These are phyloP conservation scores for Trissolcus japonicus DNA, from an alignment of 2,888 invertebrate genomes.

Conservation along the genomic window DNA sequence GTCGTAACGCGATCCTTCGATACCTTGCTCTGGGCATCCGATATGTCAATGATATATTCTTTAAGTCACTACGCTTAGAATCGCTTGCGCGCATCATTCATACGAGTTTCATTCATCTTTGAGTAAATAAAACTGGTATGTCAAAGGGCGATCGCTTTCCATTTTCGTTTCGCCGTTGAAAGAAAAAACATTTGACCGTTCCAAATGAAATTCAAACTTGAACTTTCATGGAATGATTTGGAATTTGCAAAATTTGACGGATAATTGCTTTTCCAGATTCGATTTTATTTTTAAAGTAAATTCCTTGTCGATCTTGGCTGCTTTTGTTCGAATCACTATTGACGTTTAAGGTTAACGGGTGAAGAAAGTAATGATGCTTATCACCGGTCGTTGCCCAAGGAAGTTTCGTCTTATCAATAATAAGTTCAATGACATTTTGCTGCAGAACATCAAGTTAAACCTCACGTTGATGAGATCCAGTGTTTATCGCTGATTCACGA, in stretches of 20 bases:
- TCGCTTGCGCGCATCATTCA: constrained; percentile 34
- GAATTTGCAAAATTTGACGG: neutral
- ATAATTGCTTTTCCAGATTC: too few relatives aligned
- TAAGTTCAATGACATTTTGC: constrained; percentile 28
- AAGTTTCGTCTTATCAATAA: constrained; percentile 44
- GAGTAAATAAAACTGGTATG: constrained; percentile 50
- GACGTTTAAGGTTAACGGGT: constrained; percentile 22
- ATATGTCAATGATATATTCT: constrained; percentile 4
- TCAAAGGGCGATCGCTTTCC: constrained; percentile 29
- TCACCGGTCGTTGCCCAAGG: constrained; percentile 14
- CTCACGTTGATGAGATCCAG: constrained; percentile 24
- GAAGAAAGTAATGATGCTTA: constrained; percentile 32
- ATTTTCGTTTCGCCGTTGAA: neutral
- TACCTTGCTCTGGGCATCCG: constrained; percentile 38
- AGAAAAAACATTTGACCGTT: neutral
- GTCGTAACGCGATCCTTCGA: constrained; percentile 61
- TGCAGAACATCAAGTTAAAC: constrained; percentile 23
- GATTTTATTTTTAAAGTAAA: neutral
- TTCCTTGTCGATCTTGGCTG: constrained; percentile 1
- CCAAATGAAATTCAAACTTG: neutral
- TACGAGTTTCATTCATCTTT: neutral
- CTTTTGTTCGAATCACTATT: constrained; percentile 21
- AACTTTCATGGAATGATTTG: neutral
- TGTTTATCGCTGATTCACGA: constrained; percentile 25
- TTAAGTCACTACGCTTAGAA: constrained; percentile 31